These are phyloP conservation scores for Hymenopus coronatus DNA, from an alignment of 2,888 invertebrate species.

Conservation along the genomic window DNA sequence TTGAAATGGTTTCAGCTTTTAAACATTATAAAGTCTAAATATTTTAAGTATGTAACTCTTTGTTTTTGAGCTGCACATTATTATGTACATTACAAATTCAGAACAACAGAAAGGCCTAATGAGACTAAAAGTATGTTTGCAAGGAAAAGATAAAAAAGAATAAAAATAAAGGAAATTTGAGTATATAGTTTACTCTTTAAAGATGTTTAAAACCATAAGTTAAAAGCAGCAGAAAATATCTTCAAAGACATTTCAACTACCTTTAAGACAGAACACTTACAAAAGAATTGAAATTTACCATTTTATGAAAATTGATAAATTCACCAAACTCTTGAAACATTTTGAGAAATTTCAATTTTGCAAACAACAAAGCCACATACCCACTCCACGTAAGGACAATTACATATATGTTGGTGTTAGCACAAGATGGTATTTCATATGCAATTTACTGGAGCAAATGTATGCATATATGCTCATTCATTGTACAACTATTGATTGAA, in stretches of 20 bases:
- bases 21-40: neutral
- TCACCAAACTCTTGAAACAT: neutral
- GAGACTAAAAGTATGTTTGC: neutral
- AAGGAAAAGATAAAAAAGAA: neutral
- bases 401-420: neutral
- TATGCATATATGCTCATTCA: neutral
- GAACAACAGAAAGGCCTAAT: neutral
- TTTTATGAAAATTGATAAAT: neutral
- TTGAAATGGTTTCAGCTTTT: neutral
- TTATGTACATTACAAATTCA: neutral
- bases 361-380: neutral
- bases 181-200: neutral
- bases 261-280: neutral
- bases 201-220: neutral
- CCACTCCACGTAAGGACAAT: neutral
- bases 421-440: neutral
- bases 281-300: neutral
- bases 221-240: neutral
- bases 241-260: neutral
- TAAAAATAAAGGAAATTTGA: neutral
- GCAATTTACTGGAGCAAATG: neutral
- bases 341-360: neutral
- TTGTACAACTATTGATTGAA: neutral
- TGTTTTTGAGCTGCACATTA: neutral
- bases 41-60: neutral